A percentile compares a stretch with the other conserved stretches of the same genome.
phyloP scores from a whole-genome alignment of 2,113 vertebrate species.

The Noctilio leporinus region DNA sequence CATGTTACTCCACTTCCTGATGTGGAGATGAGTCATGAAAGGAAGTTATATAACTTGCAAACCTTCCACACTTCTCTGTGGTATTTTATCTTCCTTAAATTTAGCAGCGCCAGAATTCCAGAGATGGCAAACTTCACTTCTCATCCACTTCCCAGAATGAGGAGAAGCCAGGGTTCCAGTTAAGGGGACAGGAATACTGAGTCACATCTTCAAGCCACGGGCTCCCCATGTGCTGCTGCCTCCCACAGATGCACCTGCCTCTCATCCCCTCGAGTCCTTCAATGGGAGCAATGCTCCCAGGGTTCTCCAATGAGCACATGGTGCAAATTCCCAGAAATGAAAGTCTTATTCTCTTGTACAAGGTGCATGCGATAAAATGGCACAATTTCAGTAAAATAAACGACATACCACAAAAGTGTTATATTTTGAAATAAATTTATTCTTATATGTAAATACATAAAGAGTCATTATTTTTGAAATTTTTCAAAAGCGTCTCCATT shows the following conservation, averaged over 20 bases:
- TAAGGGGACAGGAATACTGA: fast-evolving
- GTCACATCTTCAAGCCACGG: not conserved
- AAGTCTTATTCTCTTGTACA: no score
- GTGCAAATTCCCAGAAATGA: no score
- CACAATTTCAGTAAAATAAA: no score
- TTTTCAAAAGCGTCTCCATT: no score
- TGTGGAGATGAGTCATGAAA: conserved; percentile 16
- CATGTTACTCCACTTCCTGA: not conserved
- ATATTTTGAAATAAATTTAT: no score
- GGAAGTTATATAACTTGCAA: conserved; percentile 13
- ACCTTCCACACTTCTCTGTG: not conserved
- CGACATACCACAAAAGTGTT: no score
- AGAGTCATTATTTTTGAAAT: no score
- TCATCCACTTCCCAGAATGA: not conserved
- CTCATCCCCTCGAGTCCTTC: not conserved
- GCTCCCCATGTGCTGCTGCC: no score
- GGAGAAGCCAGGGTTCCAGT: no score
- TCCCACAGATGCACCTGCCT: not conserved
- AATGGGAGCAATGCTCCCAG: no score
- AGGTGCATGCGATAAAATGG: no score
- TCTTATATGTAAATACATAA: no score
- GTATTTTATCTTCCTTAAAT: not conserved
- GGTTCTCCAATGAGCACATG: not conserved
- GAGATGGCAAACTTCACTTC: not conserved
- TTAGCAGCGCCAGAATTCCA: conserved; percentile 15